Percentiles rank a stretch among this genome's conserved stretches.
Evolutionary conservation across 2,888 invertebrate genomes (phyloP).

Genomic region (Suillia variegata): DNA sequence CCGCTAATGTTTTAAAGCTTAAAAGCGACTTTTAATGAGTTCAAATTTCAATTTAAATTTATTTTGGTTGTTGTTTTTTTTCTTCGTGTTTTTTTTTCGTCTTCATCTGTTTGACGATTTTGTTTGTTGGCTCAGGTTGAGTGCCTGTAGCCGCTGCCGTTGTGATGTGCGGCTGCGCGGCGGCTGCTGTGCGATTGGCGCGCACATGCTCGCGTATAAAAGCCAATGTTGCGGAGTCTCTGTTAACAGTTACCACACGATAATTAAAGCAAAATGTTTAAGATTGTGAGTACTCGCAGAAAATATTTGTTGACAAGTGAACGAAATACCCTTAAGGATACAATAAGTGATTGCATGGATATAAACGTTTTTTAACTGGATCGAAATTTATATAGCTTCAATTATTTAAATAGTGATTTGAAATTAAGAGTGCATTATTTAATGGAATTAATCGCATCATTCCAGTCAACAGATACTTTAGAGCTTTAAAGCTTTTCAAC

Average conservation of each 20-base stretch:
- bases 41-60: constrained; percentile 33
- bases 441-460: too few relatives aligned
- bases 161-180: constrained; percentile 14
- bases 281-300: constrained; percentile 49
- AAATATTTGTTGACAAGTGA: not conserved
- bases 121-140: constrained; percentile 9
- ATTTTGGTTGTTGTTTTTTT: constrained; percentile 28
- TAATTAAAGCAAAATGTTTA: constrained; percentile 50
- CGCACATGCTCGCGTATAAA: constrained; percentile 39
- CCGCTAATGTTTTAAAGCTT: constrained; percentile 18
- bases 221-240: constrained; percentile 37
- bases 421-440: too few relatives aligned
- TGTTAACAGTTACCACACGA: constrained; percentile 47
- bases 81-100: constrained; percentile 26
- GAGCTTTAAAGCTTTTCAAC: too few relatives aligned
- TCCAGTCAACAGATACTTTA: too few relatives aligned
- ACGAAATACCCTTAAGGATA: not conserved
- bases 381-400: too few relatives aligned
- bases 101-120: constrained; percentile 19
- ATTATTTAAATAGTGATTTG: too few relatives aligned
- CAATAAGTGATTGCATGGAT: too few relatives aligned
- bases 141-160: constrained; percentile 21
- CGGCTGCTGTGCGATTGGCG: constrained; percentile 10
- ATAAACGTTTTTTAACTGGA: too few relatives aligned
- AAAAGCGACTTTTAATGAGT: constrained; percentile 37